These are phyloP conservation scores for Amphiduros pacificus DNA, from an alignment of 2,888 invertebrate genomes.

Conservation along the genomic window DNA sequence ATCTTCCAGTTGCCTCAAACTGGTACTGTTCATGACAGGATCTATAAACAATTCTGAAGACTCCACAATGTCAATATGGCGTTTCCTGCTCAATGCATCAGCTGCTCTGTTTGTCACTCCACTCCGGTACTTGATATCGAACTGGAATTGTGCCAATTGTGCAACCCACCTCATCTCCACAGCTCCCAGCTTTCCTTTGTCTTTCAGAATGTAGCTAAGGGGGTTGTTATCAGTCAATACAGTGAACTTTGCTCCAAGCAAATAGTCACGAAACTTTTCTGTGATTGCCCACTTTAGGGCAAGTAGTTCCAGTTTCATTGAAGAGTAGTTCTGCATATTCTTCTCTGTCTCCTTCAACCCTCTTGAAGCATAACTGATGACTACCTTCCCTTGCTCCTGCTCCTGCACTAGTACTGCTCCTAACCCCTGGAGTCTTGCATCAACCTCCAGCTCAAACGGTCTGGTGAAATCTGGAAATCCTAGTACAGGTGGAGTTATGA, in stretches of 20 bases:
- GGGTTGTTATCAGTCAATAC: conserved; percentile 7
- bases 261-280: conserved; percentile 3
- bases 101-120: neutral
- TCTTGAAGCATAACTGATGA: conserved; percentile 13
- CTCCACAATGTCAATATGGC: neutral
- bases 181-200: neutral
- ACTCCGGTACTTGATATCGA: neutral
- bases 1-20: too few species aligned
- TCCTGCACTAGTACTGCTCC: conserved; percentile 15
- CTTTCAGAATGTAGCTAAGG: neutral
- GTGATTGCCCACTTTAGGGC: conserved; percentile 5
- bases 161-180: neutral
- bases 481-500: conserved; percentile 22
- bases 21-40: neutral
- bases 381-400: conserved; percentile 6
- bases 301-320: conserved; percentile 13
- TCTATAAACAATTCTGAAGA: neutral
- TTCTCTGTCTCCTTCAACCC: conserved; percentile 2
- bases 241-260: conserved; percentile 2
- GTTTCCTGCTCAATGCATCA: conserved; percentile 4
- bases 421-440: conserved; percentile 11
- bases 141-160: conserved; percentile 1
- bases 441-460: conserved; percentile 7
- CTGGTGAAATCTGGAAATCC: neutral
- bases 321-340: conserved; percentile 12